phyloP scores from a whole-genome alignment of 2,113 vertebrate genomes.

The Muntiacus muntjak region DNA sequence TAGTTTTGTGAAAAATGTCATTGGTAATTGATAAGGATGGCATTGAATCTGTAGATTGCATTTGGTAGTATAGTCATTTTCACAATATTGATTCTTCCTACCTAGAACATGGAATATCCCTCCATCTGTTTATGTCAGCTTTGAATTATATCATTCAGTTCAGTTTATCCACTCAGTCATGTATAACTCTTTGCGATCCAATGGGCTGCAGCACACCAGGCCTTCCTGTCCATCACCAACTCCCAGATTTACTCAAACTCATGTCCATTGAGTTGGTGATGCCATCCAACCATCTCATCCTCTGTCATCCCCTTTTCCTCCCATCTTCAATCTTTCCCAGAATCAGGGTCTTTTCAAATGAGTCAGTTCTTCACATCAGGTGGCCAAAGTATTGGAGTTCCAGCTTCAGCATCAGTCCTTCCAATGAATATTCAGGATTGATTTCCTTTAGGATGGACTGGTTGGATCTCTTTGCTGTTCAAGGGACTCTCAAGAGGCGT shows the following conservation, averaged over 20 bases:
- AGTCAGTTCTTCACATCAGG: background rate
- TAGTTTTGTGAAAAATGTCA: background rate
- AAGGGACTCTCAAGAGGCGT: background rate
- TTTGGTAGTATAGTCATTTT: background rate
- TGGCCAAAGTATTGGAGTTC: background rate
- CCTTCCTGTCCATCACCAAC: background rate
- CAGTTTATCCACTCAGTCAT: background rate
- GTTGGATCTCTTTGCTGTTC: background rate
- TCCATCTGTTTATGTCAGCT: background rate
- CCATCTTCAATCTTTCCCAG: background rate
- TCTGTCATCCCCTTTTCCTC: background rate
- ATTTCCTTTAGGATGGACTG: background rate
- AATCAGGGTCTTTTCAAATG: background rate
- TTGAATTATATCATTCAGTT: background rate
- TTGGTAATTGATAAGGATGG: background rate
- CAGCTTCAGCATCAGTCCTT: background rate
- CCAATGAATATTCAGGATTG: background rate
- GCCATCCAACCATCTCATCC: background rate
- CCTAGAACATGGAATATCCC: background rate
- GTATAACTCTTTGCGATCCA: background rate
- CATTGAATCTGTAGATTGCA: background rate
- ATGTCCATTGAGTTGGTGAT: background rate
- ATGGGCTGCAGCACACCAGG: fast-evolving
- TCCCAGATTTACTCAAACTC: background rate
- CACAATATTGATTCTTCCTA: background rate